Evolutionary conservation across 2,888 invertebrate genomes (phyloP).

Genomic region (Caenorhabditis sp.): DNA sequence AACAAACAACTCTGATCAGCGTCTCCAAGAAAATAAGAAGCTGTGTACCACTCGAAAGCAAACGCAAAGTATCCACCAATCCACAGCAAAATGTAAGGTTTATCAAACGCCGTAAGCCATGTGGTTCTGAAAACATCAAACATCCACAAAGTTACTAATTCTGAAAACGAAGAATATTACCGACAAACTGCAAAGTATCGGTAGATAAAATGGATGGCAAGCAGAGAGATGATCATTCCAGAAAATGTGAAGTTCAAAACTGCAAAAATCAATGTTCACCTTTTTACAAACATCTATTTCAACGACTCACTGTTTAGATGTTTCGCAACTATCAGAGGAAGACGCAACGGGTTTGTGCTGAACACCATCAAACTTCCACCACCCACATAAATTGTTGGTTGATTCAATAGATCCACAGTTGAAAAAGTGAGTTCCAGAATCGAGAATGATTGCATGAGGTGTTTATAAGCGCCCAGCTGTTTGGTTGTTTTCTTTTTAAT

Average conservation of each 20-base stretch:
- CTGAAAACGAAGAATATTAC: too few relatives aligned
- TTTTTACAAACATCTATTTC: background rate
- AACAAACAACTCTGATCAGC: background rate
- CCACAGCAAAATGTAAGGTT: background rate
- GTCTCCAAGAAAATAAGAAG: background rate
- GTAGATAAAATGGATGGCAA: slow-evolving; percentile 8
- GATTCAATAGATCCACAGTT: slow-evolving; percentile 11
- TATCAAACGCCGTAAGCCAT: background rate
- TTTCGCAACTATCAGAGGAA: background rate
- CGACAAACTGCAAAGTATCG: slow-evolving; percentile 11
- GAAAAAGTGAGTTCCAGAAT: slow-evolving; percentile 14
- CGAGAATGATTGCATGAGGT: slow-evolving; percentile 23
- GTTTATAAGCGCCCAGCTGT: slow-evolving; percentile 19
- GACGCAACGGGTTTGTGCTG: background rate
- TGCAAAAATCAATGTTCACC: background rate
- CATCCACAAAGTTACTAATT: too few relatives aligned
- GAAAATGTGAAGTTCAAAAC: slow-evolving; percentile 4
- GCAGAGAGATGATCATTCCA: slow-evolving; percentile 3
- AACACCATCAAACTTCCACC: background rate
- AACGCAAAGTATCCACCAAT: background rate
- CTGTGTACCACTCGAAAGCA: background rate
- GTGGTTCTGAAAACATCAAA: background rate
- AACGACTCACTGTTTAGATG: background rate
- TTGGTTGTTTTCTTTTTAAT: slow-evolving; percentile 16
- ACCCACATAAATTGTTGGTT: slow-evolving; percentile 5